These are phyloP conservation scores for Halocaridina rubra DNA, from an alignment of 2,888 invertebrate genomes.

Conservation along the genomic window DNA sequence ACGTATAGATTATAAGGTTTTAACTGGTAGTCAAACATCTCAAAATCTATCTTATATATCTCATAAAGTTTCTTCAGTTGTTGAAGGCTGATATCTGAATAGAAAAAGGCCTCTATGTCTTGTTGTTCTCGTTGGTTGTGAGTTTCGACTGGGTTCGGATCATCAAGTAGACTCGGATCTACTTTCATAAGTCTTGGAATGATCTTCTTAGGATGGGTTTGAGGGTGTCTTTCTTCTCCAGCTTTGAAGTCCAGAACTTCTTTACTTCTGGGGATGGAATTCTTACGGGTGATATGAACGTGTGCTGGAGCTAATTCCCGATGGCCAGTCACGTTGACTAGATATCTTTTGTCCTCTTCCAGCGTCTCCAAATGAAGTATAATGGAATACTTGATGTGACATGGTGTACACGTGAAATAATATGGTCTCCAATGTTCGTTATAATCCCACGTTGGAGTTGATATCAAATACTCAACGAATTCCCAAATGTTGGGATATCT, in stretches of 20 bases:
- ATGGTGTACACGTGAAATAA: conserved; percentile 64
- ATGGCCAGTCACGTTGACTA: conserved; percentile 15
- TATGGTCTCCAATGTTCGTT: conserved; percentile 64
- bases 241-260: background rate
- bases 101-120: background rate
- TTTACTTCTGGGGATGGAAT: no score
- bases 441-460: conserved; percentile 45
- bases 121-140: background rate
- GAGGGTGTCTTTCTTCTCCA: background rate
- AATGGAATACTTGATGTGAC: conserved; percentile 34
- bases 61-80: background rate
- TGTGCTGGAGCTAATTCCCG: background rate
- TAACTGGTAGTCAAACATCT: background rate
- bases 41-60: no score
- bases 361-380: conserved; percentile 30
- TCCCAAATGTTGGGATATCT: conserved; percentile 59
- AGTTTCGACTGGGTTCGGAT: background rate
- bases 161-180: background rate
- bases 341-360: conserved; percentile 11
- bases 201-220: background rate
- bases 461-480: conserved; percentile 51
- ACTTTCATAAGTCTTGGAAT: background rate
- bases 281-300: conserved; percentile 6
- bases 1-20: background rate
- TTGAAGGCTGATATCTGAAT: background rate